phyloP scores from a whole-genome alignment of 2,113 vertebrate genomes.

The Neogale vison region DNA sequence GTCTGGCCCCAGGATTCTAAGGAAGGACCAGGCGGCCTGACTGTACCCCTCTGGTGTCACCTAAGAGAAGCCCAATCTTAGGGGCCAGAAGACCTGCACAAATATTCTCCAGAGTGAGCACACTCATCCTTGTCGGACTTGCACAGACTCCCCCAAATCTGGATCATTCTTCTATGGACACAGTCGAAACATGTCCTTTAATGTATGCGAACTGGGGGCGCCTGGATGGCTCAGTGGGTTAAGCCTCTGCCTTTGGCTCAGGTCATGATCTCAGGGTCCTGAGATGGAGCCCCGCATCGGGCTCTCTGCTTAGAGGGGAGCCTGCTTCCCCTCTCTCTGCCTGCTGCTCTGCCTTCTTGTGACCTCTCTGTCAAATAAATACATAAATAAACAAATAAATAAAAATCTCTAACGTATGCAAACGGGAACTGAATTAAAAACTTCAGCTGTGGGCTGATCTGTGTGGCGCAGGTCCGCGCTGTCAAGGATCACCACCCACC shows the following conservation, averaged over 20 bases:
- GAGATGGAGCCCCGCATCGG: no score
- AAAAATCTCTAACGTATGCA: background rate
- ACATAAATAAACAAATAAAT: no score
- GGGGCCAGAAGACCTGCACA: background rate
- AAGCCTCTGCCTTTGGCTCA: no score
- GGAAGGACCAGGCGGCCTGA: background rate
- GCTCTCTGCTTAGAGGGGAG: no score
- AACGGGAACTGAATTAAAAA: background rate
- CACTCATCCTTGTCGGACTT: background rate
- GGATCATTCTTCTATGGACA: background rate
- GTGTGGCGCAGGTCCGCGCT: accelerated
- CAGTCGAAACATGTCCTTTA: background rate
- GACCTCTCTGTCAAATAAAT: no score
- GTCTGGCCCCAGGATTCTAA: background rate
- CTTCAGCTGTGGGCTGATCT: background rate
- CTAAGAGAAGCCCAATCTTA: background rate
- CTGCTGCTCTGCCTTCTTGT: no score
- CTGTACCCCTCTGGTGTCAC: background rate
- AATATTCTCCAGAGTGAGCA: background rate
- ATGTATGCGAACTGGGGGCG: no score
- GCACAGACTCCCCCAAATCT: background rate
- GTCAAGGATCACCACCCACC: no score
- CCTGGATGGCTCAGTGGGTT: no score
- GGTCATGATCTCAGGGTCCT: no score
- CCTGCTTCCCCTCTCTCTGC: no score